Percentiles rank a stretch among this genome's conserved stretches.
phyloP scores from a whole-genome alignment of 2,888 invertebrate genomes.

The Rotaria socialis region DNA sequence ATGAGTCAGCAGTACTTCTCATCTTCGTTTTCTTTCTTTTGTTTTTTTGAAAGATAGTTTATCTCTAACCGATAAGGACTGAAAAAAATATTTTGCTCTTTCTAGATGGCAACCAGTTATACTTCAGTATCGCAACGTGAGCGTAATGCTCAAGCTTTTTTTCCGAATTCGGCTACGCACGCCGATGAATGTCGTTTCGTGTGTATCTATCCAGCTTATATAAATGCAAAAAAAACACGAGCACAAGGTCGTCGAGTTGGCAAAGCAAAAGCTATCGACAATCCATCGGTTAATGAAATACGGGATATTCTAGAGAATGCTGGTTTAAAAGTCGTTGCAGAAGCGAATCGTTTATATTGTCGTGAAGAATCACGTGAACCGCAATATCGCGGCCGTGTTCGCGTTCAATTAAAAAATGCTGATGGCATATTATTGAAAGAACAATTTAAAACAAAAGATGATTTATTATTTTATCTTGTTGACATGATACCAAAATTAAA shows the following conservation, averaged over 20 bases:
- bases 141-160: neutral
- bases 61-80: neutral
- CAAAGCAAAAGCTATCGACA: conserved; percentile 72
- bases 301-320: conserved; percentile 80
- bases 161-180: conserved; percentile 5
- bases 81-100: neutral
- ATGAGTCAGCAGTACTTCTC: neutral
- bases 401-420: conserved; percentile 85
- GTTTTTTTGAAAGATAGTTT: neutral
- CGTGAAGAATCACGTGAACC: conserved; percentile 79
- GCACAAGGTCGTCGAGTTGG: neutral
- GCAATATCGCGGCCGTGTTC: conserved; percentile 76
- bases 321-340: conserved; percentile 78
- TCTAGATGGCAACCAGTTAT: neutral
- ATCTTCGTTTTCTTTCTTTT: neutral
- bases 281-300: conserved; percentile 90
- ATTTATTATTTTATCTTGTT: conserved; percentile 72
- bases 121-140: neutral
- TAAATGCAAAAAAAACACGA: conserved; percentile 24
- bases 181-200: conserved; percentile 26
- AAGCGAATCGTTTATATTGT: conserved; percentile 76
- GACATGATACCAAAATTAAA: conserved; percentile 85
- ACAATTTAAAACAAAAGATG: conserved; percentile 70
- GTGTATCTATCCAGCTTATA: conserved; percentile 2
- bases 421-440: conserved; percentile 73